Base-by-base conservation (phyloP, 2,888 invertebrate genomes). In the Calephelis perditalis region DNA sequence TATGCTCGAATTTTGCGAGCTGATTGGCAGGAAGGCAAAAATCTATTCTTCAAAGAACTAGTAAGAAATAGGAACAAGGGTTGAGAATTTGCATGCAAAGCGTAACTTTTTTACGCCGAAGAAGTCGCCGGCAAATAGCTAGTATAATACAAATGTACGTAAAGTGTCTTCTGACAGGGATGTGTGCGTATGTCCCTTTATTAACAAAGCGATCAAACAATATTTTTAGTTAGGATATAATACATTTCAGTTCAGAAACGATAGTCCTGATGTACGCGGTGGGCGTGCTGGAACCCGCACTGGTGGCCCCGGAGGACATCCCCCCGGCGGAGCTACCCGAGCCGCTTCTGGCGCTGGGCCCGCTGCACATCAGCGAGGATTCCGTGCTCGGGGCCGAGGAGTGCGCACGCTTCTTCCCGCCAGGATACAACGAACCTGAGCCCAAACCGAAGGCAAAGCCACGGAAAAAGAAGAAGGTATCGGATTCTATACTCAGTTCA, bases 301-400 rank as follows among this genome's bases (percentile, higher is more conserved):
- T 93, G 0, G 93, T 94, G 49, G 92, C 92, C 0, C 92, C 93
- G 7, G 84, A 91, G 2, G 91, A 92, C 0, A 92, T 94, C 0
- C 89, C 92, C 3, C 94, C 94, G 1, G 83, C 92, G 2, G 92
- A 92, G 0, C 94, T 95, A 0, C 92, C 93, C 0, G 93, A 92
- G 0, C 91, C 91, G 2, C 92, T 96, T 67, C 84, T 92, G 5
- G 87, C 92, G 26, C 89, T 94, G 55, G 93, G 94, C 0, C 95
- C 96, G 0, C 89, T 93, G 26, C 94, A 94, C 75, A 92, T 94
- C 36, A 95, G 95, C 72, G 91, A 91, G 7, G 94, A 95, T 73
- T 86, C 92, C 0, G 93, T 92, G 4, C 83, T 91, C 44, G 95
- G 96, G 0, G 88, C 85, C 40, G 82, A 85, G 57, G 95, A 96